Percentiles rank a stretch among this genome's conserved stretches.
Evolutionary conservation across 2,888 invertebrate species (phyloP).

Genomic region (Hyppa rectilinea): DNA sequence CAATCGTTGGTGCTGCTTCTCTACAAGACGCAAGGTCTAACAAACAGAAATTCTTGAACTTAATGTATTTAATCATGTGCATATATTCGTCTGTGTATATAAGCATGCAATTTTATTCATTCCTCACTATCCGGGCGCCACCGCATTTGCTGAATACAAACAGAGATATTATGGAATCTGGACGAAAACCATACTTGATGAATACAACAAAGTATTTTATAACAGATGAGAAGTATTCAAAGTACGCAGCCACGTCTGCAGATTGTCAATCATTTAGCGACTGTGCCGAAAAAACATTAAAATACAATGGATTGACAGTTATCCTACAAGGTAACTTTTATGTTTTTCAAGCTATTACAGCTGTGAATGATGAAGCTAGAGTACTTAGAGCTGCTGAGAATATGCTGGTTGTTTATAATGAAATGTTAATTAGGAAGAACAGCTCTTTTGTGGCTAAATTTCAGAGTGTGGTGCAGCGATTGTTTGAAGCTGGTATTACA

Average conservation of each 20-base stretch:
- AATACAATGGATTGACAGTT: constrained; percentile 76
- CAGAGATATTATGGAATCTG: constrained; percentile 76
- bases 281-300: constrained; percentile 70
- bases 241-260: constrained; percentile 72
- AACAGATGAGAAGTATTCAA: constrained; percentile 72
- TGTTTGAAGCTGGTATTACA: constrained; percentile 83
- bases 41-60: constrained; percentile 80
- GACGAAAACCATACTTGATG: constrained; percentile 71
- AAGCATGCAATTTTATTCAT: constrained; percentile 80
- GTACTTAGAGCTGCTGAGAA: constrained; percentile 75
- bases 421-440: constrained; percentile 79
- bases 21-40: constrained; percentile 73
- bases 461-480: constrained; percentile 67
- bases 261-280: constrained; percentile 74
- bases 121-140: constrained; percentile 79
- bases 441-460: constrained; percentile 70
- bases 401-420: constrained; percentile 78
- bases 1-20: constrained; percentile 75
- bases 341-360: constrained; percentile 75
- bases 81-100: constrained; percentile 79
- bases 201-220: constrained; percentile 74
- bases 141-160: constrained; percentile 75
- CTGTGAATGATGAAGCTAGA: constrained; percentile 79
- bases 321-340: constrained; percentile 73
- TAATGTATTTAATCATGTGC: constrained; percentile 77